A percentile compares a stretch with the other conserved stretches of the same genome.
Conservation (phyloP, 2,797 vertebrate species). For the Cirrhinus molitorella region DNA sequence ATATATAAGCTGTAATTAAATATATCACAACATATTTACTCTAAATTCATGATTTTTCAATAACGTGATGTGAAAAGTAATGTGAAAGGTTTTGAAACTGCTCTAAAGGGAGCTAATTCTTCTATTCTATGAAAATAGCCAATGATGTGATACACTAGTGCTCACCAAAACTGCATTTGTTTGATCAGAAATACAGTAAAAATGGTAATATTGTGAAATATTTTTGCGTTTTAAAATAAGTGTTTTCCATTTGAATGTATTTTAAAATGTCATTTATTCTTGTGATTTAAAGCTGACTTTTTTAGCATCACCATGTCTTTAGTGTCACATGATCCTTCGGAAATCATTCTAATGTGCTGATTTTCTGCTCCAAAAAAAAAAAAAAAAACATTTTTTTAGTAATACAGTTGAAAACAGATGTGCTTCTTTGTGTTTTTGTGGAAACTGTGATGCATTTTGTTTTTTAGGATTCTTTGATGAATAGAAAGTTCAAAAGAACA, state of each 20-base stretch:
- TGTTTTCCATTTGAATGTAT: not conserved
- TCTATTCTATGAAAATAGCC: too few relatives aligned
- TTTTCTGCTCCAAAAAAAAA: not conserved
- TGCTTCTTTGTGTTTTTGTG: not conserved
- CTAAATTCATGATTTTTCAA: not conserved
- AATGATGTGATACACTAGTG: too few relatives aligned
- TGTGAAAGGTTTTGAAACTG: too few relatives aligned
- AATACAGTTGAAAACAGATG: not conserved
- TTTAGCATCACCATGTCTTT: not conserved
- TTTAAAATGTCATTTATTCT: not conserved
- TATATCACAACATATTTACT: too few relatives aligned
- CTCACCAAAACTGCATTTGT: not conserved
- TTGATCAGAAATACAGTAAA: not conserved
- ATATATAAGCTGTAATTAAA: not conserved
- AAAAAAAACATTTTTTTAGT: not conserved
- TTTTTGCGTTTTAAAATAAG: not conserved
- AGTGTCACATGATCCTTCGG: not conserved
- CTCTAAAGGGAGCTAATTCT: too few relatives aligned
- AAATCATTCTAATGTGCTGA: not conserved
- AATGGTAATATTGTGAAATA: not conserved
- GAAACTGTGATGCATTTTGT: not conserved
- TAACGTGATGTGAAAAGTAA: too few relatives aligned
- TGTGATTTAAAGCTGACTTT: not conserved
- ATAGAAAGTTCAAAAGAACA: too few relatives aligned
- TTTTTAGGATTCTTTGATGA: not conserved